A percentile compares a stretch with the other conserved stretches of the same genome.
These are phyloP conservation scores for Torymus tubicola DNA, from an alignment of 2,888 invertebrate species.

Conservation along the genomic window DNA sequence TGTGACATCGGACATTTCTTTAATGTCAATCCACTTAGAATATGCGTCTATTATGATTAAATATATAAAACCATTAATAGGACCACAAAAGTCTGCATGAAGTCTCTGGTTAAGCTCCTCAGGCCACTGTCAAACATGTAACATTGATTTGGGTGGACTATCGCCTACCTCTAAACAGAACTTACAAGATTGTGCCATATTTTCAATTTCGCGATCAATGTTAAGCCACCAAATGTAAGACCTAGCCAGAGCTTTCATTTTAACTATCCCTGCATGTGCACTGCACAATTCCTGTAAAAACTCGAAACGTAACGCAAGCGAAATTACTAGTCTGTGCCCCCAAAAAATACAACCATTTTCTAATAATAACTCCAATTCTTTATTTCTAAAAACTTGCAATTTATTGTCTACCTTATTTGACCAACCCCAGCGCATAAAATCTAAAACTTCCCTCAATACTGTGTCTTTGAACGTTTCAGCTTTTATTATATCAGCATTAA, in stretches of 20 bases:
- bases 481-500: slow-evolving; percentile 46
- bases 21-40: slow-evolving; percentile 29
- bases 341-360: slow-evolving; percentile 57
- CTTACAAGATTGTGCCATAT: slow-evolving; percentile 54
- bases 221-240: slow-evolving; percentile 61
- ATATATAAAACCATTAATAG: slow-evolving; percentile 59
- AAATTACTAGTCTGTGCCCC: slow-evolving; percentile 41
- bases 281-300: slow-evolving; percentile 57
- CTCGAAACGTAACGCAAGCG: slow-evolving; percentile 20
- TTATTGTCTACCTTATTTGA: not conserved
- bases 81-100: slow-evolving; percentile 53
- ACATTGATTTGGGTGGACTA: slow-evolving; percentile 54
- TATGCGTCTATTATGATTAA: slow-evolving; percentile 60
- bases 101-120: not conserved
- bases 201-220: slow-evolving; percentile 60
- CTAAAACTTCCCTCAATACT: not conserved
- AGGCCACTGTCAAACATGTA: slow-evolving; percentile 61
- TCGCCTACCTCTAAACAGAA: slow-evolving; percentile 53
- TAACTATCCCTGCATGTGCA: slow-evolving; percentile 54
- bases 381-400: slow-evolving; percentile 5
- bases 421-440: slow-evolving; percentile 6
- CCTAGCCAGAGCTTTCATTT: slow-evolving; percentile 58
- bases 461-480: slow-evolving; percentile 40
- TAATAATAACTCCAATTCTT: slow-evolving; percentile 51
- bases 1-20: slow-evolving; percentile 45